phyloP scores from a whole-genome alignment of 2,888 invertebrate species.

The Biston stratarius region DNA sequence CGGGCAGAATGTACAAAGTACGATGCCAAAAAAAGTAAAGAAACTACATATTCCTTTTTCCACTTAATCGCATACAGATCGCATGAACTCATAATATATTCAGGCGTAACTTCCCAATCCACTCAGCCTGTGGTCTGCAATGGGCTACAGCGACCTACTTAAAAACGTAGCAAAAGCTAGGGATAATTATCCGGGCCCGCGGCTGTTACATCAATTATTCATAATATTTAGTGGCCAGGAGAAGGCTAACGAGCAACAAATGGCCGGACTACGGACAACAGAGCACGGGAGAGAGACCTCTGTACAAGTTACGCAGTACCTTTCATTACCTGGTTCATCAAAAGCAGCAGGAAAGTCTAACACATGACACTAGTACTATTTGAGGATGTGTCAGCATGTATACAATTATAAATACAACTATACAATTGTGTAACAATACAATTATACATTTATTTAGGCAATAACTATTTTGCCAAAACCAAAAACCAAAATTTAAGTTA shows the following conservation, averaged over 20 bases:
- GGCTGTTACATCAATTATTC: conserved; percentile 65
- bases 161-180: conserved; percentile 41
- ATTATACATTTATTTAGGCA: too few relatives aligned
- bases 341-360: too few relatives aligned
- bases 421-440: too few relatives aligned
- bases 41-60: not conserved
- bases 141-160: conserved; percentile 24
- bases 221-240: conserved; percentile 65
- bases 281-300: not conserved
- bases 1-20: too few relatives aligned
- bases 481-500: too few relatives aligned
- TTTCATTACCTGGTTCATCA: too few relatives aligned
- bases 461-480: too few relatives aligned
- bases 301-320: conserved; percentile 10
- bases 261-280: conserved; percentile 45
- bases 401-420: too few relatives aligned
- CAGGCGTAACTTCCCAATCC: conserved; percentile 21
- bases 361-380: too few relatives aligned
- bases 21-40: too few relatives aligned
- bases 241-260: conserved; percentile 65
- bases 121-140: conserved; percentile 18
- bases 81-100: conserved; percentile 20
- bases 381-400: too few relatives aligned
- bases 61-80: conserved; percentile 23
- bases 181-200: conserved; percentile 41